Conservation (phyloP, 64 coral and sea anemone species). For the Catalaphyllia jardinei region DNA sequence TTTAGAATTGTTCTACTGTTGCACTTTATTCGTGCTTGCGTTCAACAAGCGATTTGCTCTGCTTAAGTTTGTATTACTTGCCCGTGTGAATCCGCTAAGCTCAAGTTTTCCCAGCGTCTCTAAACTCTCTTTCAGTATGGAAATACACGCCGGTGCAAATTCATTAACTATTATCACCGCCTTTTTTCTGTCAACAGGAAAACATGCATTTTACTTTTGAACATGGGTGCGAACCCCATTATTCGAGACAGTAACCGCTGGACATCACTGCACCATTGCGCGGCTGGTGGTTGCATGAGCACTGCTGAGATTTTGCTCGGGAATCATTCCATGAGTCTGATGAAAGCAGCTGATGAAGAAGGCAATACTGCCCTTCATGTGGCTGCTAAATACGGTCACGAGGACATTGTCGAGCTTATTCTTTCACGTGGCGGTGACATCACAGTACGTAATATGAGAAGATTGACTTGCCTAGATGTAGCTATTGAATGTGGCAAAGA, state of each 20-base stretch:
- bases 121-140: too few relatives aligned
- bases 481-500: constrained; percentile 30
- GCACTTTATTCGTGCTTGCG: too few relatives aligned
- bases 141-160: too few relatives aligned
- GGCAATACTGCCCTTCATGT: constrained; percentile 66
- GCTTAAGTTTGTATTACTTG: too few relatives aligned
- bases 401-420: constrained; percentile 44
- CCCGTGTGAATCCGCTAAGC: too few relatives aligned
- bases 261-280: constrained; percentile 58
- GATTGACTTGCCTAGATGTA: constrained; percentile 43
- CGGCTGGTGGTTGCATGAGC: constrained; percentile 17
- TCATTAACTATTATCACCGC: not conserved
- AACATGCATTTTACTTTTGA: constrained; percentile 1
- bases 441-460: constrained; percentile 24
- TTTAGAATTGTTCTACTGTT: too few relatives aligned
- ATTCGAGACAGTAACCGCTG: constrained; percentile 60
- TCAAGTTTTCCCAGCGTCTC: too few relatives aligned
- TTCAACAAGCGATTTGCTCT: too few relatives aligned
- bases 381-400: constrained; percentile 48
- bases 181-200: not conserved
- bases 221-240: constrained; percentile 34
- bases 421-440: constrained; percentile 46
- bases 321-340: not conserved
- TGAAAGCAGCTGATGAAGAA: constrained; percentile 23
- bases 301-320: not conserved